Evolutionary conservation across 2,797 vertebrate genomes (phyloP).

Genomic region (Halcyon smyrnensis): DNA sequence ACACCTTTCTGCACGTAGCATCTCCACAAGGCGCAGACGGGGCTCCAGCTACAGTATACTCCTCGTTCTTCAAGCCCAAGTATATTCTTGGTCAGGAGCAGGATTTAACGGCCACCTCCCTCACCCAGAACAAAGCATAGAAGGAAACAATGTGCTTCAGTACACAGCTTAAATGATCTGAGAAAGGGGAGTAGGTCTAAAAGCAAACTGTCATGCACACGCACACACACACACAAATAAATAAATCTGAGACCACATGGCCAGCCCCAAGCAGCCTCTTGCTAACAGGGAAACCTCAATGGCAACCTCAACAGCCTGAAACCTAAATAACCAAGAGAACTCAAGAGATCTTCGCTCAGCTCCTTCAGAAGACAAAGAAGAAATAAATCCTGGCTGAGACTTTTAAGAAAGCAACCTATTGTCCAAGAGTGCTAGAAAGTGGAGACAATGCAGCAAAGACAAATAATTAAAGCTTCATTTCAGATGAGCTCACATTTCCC

Average conservation of each 20-base stretch:
- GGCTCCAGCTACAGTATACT: neutral
- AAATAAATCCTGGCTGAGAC: neutral
- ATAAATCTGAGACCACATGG: fast-evolving
- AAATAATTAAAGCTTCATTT: neutral
- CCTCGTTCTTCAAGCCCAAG: neutral
- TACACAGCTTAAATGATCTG: neutral
- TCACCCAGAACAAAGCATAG: neutral
- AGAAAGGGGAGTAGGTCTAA: neutral
- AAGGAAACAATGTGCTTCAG: neutral
- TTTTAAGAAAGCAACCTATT: neutral
- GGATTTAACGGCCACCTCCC: neutral
- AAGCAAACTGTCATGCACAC: neutral
- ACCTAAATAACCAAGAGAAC: neutral
- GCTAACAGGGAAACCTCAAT: neutral
- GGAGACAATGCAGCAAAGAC: neutral
- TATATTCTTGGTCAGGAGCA: neutral
- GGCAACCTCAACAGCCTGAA: neutral
- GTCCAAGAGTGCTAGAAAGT: neutral
- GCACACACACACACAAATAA: neutral
- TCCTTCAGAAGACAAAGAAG: neutral
- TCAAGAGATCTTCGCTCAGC: neutral
- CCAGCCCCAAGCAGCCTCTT: neutral
- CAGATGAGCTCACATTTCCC: neutral
- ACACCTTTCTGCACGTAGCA: neutral
- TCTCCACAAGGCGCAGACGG: fast-evolving